phyloP scores from a whole-genome alignment of 2,888 invertebrate genomes.

The Notodonta ziczac region DNA sequence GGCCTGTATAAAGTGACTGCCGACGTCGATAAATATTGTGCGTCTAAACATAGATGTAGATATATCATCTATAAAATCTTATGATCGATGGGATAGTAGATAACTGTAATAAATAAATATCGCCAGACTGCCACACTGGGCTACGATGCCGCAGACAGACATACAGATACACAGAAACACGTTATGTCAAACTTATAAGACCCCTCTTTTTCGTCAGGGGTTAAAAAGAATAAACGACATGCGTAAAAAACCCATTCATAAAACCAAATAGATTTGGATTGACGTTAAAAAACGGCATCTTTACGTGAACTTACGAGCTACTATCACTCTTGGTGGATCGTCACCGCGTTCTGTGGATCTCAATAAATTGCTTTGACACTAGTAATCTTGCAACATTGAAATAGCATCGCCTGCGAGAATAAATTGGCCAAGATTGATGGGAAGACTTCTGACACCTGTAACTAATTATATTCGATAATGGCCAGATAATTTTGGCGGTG shows the following conservation, averaged over 20 bases:
- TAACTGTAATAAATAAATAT: not conserved
- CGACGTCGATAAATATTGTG: not conserved
- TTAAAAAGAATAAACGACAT: conserved; percentile 19
- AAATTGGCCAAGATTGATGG: not conserved
- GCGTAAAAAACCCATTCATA: conserved; percentile 33
- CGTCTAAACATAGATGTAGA: not conserved
- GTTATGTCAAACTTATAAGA: no score
- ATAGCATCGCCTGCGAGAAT: conserved; percentile 1
- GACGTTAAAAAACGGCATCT: conserved; percentile 38
- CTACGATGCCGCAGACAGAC: no score
- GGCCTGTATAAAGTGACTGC: not conserved
- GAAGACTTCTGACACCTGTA: conserved; percentile 19
- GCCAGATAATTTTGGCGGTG: not conserved
- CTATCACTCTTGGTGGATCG: conserved; percentile 37
- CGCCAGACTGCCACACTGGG: no score
- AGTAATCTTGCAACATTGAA: conserved; percentile 16
- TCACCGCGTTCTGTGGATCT: conserved; percentile 54
- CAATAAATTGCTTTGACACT: conserved; percentile 66
- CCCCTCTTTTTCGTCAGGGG: not conserved
- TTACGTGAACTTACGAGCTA: conserved; percentile 29
- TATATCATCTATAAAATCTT: conserved; percentile 3
- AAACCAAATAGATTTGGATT: conserved; percentile 42
- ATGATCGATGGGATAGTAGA: not conserved
- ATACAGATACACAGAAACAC: no score
- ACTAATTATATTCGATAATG: conserved; percentile 14